Percentiles rank a stretch among this genome's conserved stretches.
phyloP scores from a whole-genome alignment of 2,797 vertebrate species.

The Xenopus petersii region DNA sequence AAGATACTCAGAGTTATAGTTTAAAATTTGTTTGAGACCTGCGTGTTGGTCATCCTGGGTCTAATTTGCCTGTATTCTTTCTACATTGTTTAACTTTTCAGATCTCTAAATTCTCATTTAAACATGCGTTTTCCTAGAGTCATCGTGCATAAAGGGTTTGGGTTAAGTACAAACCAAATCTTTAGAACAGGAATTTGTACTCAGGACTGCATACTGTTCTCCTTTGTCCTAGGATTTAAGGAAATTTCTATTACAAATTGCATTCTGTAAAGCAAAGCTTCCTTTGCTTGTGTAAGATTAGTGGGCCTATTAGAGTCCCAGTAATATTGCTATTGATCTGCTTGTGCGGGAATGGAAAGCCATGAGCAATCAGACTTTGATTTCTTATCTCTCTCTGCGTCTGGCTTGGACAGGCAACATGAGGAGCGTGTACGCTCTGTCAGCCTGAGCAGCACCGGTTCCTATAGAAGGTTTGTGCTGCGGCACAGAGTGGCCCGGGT shows the following conservation, averaged over 20 bases:
- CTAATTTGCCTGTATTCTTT: too few species aligned
- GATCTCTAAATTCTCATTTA: too few species aligned
- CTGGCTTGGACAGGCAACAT: constrained; percentile 30
- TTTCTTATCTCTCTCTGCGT: constrained; percentile 24
- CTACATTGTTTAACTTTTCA: background rate
- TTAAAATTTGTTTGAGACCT: too few species aligned
- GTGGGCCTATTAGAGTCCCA: constrained; percentile 11
- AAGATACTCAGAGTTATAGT: too few species aligned
- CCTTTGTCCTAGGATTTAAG: constrained; percentile 27
- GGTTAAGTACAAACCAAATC: background rate
- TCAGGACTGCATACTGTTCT: constrained; percentile 10
- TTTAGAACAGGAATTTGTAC: constrained; percentile 2
- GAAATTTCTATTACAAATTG: background rate
- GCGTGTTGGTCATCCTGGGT: too few species aligned
- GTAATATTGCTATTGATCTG: constrained; percentile 1
- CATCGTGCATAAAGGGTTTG: background rate
- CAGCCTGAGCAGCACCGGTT: constrained; percentile 62
- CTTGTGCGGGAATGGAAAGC: constrained; percentile 22
- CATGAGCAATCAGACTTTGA: constrained; percentile 21
- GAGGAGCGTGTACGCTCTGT: constrained; percentile 54
- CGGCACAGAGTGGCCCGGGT: constrained; percentile 69
- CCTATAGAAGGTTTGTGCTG: constrained; percentile 60
- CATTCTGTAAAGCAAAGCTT: constrained; percentile 10
- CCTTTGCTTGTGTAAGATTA: constrained; percentile 20
- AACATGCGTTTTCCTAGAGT: too few species aligned